phyloP scores from a whole-genome alignment of 2,888 invertebrate species.

The Melolontha melolontha region DNA sequence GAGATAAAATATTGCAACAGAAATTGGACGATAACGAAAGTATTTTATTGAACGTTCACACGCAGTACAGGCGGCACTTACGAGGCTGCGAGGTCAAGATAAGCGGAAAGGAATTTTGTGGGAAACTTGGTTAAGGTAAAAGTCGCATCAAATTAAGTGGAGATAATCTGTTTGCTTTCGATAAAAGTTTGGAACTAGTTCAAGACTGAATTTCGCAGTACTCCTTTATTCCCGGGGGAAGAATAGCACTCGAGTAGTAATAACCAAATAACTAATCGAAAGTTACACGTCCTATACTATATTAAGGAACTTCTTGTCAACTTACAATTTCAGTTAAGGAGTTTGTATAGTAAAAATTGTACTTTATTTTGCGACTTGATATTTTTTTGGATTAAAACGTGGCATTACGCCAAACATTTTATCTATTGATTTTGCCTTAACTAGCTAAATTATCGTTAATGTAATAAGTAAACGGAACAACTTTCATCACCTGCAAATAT shows the following conservation, averaged over 20 bases:
- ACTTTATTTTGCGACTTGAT: too few relatives aligned
- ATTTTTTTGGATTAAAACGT: too few relatives aligned
- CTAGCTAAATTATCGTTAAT: too few relatives aligned
- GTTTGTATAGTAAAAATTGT: too few relatives aligned
- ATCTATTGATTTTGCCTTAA: too few relatives aligned
- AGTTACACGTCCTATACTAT: too few relatives aligned
- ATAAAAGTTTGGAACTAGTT: constrained; percentile 14
- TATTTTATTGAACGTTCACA: neutral
- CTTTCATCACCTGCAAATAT: too few relatives aligned
- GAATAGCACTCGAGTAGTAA: constrained; percentile 4
- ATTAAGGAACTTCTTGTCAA: too few relatives aligned
- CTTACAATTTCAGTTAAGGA: too few relatives aligned
- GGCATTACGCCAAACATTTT: too few relatives aligned
- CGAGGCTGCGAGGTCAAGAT: constrained; percentile 20
- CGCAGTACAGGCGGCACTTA: constrained; percentile 5
- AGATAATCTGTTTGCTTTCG: constrained; percentile 31
- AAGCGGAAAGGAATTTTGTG: constrained; percentile 2
- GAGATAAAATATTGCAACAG: constrained; percentile 2
- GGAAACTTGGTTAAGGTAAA: constrained; percentile 5
- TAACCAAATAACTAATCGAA: neutral
- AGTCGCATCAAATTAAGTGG: constrained; percentile 12
- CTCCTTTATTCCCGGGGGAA: neutral
- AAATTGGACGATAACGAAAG: neutral
- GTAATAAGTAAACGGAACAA: too few relatives aligned
- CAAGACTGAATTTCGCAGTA: constrained; percentile 3